phyloP scores from a whole-genome alignment of 2,797 vertebrate genomes.

The Pelobates cultripes region DNA sequence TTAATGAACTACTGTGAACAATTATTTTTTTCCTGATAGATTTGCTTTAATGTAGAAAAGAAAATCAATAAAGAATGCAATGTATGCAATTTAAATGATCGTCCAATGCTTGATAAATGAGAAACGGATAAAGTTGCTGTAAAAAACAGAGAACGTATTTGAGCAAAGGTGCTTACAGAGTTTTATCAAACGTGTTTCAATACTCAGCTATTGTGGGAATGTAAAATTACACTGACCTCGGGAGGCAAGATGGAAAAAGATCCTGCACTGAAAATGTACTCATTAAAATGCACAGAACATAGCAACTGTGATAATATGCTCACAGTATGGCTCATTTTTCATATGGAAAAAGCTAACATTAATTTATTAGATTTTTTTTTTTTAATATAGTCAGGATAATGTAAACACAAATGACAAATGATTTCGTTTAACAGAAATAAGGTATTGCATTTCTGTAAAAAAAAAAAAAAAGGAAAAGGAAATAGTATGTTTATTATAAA shows the following conservation, averaged over 20 bases:
- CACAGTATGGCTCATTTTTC: constrained; percentile 28
- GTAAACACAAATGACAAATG: constrained; percentile 41
- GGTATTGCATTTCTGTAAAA: not conserved
- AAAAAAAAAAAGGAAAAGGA: not conserved
- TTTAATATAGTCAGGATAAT: constrained; percentile 32
- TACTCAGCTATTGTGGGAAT: not conserved
- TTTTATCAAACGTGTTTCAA: constrained; percentile 6
- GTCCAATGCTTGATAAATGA: not conserved
- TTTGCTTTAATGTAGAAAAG: not conserved
- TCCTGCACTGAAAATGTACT: constrained; percentile 5
- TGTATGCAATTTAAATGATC: not conserved
- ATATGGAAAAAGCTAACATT: constrained; percentile 10
- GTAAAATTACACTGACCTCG: constrained; percentile 27
- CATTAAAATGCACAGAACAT: constrained; percentile 42
- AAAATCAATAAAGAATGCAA: not conserved
- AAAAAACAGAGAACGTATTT: not conserved
- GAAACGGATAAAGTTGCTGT: not conserved
- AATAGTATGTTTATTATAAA: constrained; percentile 9
- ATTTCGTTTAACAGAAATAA: constrained; percentile 19
- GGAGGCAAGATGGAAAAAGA: not conserved
- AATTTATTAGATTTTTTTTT: constrained; percentile 30
- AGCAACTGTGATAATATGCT: constrained; percentile 11
- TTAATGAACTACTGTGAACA: too few relatives aligned
- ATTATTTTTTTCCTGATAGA: not conserved
- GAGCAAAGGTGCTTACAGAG: not conserved